Evolutionary conservation across 2,888 invertebrate species (phyloP).

Genomic region (Dinocampus coccinellae): DNA sequence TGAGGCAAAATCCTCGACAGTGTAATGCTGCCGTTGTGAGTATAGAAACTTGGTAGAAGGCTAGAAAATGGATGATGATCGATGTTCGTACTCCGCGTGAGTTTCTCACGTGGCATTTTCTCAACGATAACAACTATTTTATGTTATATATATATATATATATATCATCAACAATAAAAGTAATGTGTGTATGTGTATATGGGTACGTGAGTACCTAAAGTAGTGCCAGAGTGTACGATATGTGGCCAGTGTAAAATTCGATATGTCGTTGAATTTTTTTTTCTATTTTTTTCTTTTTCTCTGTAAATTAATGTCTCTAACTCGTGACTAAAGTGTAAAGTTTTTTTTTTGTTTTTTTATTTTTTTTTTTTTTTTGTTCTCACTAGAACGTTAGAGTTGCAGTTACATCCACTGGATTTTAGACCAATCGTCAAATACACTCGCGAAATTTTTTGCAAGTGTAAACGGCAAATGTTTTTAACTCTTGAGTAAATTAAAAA

Average conservation of each 20-base stretch:
- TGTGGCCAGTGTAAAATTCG: neutral
- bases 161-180: neutral
- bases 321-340: conserved; percentile 21
- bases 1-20: neutral
- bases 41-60: conserved; percentile 33
- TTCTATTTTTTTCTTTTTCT: no score
- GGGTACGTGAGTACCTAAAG: neutral
- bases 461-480: conserved; percentile 11
- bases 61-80: conserved; percentile 44
- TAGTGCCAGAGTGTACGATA: conserved; percentile 13
- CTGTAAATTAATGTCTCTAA: conserved; percentile 23
- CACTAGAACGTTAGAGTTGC: neutral
- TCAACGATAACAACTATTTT: neutral
- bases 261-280: conserved; percentile 15
- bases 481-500: conserved; percentile 10
- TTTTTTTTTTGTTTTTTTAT: neutral
- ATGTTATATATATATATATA: neutral
- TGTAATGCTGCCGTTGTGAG: neutral
- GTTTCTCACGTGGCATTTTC: conserved; percentile 27
- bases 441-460: neutral
- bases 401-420: neutral
- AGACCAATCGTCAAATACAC: neutral
- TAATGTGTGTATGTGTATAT: neutral
- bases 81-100: conserved; percentile 34
- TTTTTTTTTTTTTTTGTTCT: neutral